Percentiles rank a stretch among this genome's conserved stretches.
phyloP scores from a whole-genome alignment of 2,113 vertebrate species.

The Elaphurus davidianus region DNA sequence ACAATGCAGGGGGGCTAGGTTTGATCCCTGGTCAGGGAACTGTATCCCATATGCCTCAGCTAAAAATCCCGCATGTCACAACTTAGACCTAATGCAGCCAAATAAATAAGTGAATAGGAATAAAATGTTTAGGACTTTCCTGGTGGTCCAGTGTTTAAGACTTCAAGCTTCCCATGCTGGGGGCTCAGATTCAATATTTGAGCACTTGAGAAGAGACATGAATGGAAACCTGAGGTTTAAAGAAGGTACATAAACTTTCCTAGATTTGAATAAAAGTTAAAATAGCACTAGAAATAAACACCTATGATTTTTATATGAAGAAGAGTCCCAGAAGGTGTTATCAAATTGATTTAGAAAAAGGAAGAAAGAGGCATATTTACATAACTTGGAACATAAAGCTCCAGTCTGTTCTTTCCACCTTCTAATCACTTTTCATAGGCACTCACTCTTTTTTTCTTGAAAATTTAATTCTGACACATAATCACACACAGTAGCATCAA shows the following conservation, averaged over 20 bases:
- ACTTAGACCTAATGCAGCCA: not conserved
- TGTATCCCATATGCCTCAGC: not conserved
- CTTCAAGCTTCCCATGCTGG: not conserved
- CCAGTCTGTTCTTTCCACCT: not conserved
- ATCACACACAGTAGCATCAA: not conserved
- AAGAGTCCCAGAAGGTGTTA: not conserved
- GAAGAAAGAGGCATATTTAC: not conserved
- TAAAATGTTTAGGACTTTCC: not conserved
- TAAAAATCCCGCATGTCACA: not conserved
- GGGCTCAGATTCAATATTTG: not conserved
- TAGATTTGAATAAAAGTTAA: not conserved
- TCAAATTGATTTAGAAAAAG: not conserved
- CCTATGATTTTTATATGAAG: not conserved
- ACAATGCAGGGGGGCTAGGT: not conserved
- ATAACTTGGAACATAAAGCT: not conserved
- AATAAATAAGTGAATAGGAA: not conserved
- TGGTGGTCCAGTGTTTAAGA: accelerated
- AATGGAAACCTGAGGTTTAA: not conserved
- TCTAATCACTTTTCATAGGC: not conserved
- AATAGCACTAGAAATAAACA: not conserved
- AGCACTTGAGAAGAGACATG: not conserved
- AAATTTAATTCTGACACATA: not conserved
- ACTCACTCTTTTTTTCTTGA: not conserved
- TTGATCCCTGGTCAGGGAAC: not conserved
- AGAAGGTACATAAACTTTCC: not conserved